phyloP scores from a whole-genome alignment of 2,113 vertebrate species.

The Crotalus tigris region DNA sequence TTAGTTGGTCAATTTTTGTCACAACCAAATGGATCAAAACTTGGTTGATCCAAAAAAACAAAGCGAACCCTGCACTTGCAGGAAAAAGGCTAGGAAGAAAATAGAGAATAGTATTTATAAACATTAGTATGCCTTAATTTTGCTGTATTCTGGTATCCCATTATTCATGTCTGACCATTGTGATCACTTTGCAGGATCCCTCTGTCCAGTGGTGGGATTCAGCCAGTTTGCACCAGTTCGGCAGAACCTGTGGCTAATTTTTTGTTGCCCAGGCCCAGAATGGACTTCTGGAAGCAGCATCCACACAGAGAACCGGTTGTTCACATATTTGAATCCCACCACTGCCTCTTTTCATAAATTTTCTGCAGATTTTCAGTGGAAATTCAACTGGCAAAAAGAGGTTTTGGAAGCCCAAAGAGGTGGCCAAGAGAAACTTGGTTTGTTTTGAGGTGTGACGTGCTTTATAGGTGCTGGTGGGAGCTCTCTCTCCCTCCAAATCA shows the following conservation, averaged over 20 bases:
- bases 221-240: no score
- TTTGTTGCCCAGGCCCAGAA: no score
- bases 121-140: background rate
- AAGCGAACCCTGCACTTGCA: background rate
- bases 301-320: no score
- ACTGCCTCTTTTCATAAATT: no score
- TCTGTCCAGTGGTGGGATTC: background rate
- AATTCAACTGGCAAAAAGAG: background rate
- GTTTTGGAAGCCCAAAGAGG: background rate
- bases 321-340: no score
- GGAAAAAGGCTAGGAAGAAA: background rate
- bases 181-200: constrained; percentile 42
- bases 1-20: background rate
- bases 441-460: background rate
- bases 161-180: constrained; percentile 17
- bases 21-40: background rate
- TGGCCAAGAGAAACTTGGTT: background rate
- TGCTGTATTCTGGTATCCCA: background rate
- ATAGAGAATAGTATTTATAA: background rate
- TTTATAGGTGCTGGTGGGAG: background rate
- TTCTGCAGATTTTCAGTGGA: background rate
- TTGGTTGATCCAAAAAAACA: background rate
- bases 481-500: background rate
- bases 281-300: no score
- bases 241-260: no score